Evolutionary conservation across 30 jellyfish, hydroid and myxozoan genomes (phyloP).

Genomic region (Chironex yamaguchii): DNA sequence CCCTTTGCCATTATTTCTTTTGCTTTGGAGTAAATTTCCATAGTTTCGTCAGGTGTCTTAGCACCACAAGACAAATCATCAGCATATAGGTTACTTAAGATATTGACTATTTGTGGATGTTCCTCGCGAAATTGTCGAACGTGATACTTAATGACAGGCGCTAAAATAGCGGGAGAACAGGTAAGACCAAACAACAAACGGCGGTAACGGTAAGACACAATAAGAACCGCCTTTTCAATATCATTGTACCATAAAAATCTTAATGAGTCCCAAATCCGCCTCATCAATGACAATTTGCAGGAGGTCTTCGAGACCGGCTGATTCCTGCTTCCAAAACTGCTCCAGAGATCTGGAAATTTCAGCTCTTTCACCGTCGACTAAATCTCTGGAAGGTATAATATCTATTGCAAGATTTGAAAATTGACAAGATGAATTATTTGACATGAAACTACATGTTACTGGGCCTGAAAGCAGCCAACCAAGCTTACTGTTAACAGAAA

Average conservation of each 20-base stretch:
- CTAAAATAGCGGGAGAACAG: constrained; percentile 14
- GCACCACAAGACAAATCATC: constrained; percentile 41
- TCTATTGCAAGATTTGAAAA: no score
- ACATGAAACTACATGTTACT: background rate
- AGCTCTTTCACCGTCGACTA: no score
- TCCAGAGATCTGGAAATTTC: no score
- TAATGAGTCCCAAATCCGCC: constrained; percentile 2
- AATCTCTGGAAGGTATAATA: no score
- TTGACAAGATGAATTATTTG: background rate
- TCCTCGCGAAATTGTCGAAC: background rate
- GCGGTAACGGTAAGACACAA: background rate
- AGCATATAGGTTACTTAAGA: constrained; percentile 43
- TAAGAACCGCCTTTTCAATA: background rate
- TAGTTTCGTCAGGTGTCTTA: background rate
- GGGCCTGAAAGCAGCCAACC: constrained; percentile 73
- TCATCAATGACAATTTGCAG: constrained; percentile 14
- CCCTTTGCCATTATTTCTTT: constrained; percentile 36
- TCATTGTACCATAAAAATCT: constrained; percentile 37
- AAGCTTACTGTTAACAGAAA: constrained; percentile 61
- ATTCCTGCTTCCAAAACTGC: constrained; percentile 46
- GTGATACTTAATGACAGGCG: constrained; percentile 26
- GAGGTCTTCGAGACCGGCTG: constrained; percentile 27
- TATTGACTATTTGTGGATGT: constrained; percentile 27
- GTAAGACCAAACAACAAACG: constrained; percentile 40
- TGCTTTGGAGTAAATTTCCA: background rate